Conservation (phyloP, 2,888 invertebrate genomes). For the Clunio marinus region DNA sequence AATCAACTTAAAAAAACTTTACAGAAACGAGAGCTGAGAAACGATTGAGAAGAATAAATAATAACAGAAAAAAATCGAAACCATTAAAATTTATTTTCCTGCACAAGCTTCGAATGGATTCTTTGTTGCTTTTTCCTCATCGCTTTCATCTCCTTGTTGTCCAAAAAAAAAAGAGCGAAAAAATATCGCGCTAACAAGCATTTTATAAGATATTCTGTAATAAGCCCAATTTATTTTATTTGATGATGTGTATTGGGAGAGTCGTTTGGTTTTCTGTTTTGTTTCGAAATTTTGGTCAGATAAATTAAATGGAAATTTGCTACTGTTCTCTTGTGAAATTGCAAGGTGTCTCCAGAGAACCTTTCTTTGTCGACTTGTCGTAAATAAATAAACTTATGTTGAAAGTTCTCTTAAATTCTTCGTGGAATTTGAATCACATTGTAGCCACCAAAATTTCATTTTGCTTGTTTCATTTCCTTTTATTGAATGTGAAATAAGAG, state of each 20-base stretch:
- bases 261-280: neutral
- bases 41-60: neutral
- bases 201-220: constrained; percentile 20
- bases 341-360: neutral
- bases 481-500: neutral
- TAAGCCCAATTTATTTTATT: constrained; percentile 37
- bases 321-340: constrained; percentile 23
- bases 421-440: no score
- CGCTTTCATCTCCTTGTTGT: neutral
- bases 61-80: neutral
- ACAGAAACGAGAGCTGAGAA: no score
- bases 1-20: no score
- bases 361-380: no score
- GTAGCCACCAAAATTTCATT: no score
- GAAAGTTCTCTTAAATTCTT: no score
- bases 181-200: constrained; percentile 37
- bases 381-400: no score
- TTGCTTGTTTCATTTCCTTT: no score
- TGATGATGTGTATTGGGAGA: constrained; percentile 3
- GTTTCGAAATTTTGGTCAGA: constrained; percentile 4
- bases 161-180: constrained; percentile 22
- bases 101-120: neutral
- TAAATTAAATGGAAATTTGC: constrained; percentile 36
- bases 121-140: neutral
- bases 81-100: constrained; percentile 17